Conservation (phyloP, 2,113 vertebrate species). For the Centropus unirufus region DNA sequence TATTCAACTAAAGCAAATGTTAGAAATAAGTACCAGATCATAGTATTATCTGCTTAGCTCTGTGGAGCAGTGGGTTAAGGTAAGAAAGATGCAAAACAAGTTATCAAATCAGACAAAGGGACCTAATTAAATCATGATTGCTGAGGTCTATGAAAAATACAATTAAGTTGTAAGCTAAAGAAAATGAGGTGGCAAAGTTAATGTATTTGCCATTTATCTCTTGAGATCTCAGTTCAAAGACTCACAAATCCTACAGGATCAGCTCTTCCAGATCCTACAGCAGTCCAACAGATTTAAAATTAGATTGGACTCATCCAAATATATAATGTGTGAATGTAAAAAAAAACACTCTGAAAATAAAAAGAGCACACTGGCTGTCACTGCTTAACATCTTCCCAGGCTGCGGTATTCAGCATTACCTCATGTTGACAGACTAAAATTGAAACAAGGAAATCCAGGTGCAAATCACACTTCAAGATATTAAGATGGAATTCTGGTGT, state of each 20-base stretch:
- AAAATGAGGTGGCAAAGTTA: slow-evolving; percentile 65
- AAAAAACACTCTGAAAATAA: slow-evolving; percentile 30
- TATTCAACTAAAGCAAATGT: neutral
- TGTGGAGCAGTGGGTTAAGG: neutral
- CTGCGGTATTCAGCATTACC: neutral
- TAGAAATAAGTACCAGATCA: neutral
- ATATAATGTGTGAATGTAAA: slow-evolving; percentile 6
- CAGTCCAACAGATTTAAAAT: slow-evolving; percentile 45
- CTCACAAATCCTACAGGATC: slow-evolving; percentile 56
- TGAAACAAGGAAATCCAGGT: neutral
- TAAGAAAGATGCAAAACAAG: slow-evolving; percentile 51
- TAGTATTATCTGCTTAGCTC: neutral
- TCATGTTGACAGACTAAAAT: neutral
- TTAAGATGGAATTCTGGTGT: neutral
- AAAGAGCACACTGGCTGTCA: neutral
- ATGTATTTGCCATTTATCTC: slow-evolving; percentile 66
- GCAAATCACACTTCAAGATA: neutral
- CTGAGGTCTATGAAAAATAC: slow-evolving; percentile 47
- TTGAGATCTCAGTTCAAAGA: slow-evolving; percentile 63
- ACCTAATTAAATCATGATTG: slow-evolving; percentile 60
- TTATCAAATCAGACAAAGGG: slow-evolving; percentile 49
- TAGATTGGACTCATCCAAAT: slow-evolving; percentile 41
- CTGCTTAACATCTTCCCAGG: neutral
- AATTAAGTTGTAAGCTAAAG: slow-evolving; percentile 61
- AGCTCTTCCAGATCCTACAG: slow-evolving; percentile 53